These are phyloP conservation scores for Sminthurides aquaticus DNA, from an alignment of 2,888 invertebrate species.

Conservation along the genomic window DNA sequence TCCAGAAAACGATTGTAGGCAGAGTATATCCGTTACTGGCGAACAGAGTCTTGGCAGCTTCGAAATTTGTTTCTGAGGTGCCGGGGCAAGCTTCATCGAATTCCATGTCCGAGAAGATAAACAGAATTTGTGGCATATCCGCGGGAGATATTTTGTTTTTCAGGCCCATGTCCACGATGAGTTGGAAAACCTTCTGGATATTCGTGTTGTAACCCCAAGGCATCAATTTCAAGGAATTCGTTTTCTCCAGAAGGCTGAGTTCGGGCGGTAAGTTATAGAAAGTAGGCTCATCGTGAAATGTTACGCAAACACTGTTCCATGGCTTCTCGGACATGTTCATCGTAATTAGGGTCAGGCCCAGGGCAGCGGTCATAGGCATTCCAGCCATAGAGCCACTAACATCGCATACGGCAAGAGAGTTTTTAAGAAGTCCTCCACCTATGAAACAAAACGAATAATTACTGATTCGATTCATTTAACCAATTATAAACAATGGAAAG, in stretches of 20 bases:
- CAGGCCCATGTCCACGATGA: constrained; percentile 22
- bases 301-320: constrained; percentile 28
- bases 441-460: constrained; percentile 1
- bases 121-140: constrained; percentile 30
- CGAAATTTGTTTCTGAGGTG: constrained; percentile 24
- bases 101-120: constrained; percentile 36
- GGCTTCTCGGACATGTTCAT: constrained; percentile 22
- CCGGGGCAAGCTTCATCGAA: constrained; percentile 26
- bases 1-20: constrained; percentile 36
- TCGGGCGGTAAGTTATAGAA: constrained; percentile 17
- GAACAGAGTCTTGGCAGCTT: constrained; percentile 23
- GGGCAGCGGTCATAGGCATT: constrained; percentile 32
- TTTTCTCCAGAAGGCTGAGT: constrained; percentile 20
- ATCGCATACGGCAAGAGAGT: constrained; percentile 30
- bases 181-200: constrained; percentile 26
- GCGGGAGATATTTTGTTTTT: constrained; percentile 20
- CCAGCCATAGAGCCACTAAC: constrained; percentile 35
- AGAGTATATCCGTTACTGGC: constrained; percentile 20
- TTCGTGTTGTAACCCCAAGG: constrained; percentile 31
- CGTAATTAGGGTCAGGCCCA: constrained; percentile 32
- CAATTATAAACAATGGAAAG: not conserved
- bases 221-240: constrained; percentile 14
- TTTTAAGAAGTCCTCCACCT: constrained; percentile 22
- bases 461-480: not conserved
- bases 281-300: constrained; percentile 25